Conservation (phyloP, 2,113 vertebrate genomes). For the Paracanthobrama guichenoti region DNA sequence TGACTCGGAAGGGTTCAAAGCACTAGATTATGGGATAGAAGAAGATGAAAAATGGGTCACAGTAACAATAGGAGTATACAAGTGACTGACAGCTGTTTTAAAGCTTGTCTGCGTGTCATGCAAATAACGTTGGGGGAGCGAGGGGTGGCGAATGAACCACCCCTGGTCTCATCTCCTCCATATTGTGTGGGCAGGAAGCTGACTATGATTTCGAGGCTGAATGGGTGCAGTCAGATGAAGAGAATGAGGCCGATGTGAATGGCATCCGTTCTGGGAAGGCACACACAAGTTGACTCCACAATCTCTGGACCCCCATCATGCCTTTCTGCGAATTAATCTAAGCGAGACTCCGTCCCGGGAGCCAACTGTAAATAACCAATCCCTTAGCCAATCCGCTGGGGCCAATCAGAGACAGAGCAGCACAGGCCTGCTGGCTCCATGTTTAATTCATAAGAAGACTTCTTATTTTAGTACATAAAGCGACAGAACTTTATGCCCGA, state of each 20-base stretch:
- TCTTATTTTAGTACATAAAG: conserved; percentile 72
- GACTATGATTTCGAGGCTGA: conserved; percentile 38
- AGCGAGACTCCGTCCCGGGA: conserved; percentile 2
- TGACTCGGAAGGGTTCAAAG: conserved; percentile 25
- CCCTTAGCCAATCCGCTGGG: not conserved
- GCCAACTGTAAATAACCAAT: conserved; percentile 44
- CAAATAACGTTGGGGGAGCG: conserved; percentile 38
- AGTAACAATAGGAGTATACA: conserved; percentile 38
- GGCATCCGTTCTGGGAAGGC: conserved; percentile 41
- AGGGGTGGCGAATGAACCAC: conserved; percentile 9
- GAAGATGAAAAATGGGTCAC: conserved; percentile 28
- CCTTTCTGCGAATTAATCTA: not conserved
- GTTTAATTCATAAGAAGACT: conserved; percentile 71
- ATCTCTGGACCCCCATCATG: conserved; percentile 18
- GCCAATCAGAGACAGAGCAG: conserved; percentile 55
- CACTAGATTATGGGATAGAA: conserved; percentile 22
- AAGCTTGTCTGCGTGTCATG: conserved; percentile 51
- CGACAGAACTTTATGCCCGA: conserved; percentile 62
- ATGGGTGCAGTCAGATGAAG: conserved; percentile 52
- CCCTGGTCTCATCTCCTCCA: conserved; percentile 34
- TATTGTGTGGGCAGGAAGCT: conserved; percentile 50
- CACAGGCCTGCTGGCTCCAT: conserved; percentile 56
- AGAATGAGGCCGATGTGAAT: conserved; percentile 47
- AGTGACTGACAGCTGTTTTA: conserved; percentile 51
- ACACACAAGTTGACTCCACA: conserved; percentile 40